Conservation (phyloP, 2,113 vertebrate genomes). For the Bothrops jararaca region DNA sequence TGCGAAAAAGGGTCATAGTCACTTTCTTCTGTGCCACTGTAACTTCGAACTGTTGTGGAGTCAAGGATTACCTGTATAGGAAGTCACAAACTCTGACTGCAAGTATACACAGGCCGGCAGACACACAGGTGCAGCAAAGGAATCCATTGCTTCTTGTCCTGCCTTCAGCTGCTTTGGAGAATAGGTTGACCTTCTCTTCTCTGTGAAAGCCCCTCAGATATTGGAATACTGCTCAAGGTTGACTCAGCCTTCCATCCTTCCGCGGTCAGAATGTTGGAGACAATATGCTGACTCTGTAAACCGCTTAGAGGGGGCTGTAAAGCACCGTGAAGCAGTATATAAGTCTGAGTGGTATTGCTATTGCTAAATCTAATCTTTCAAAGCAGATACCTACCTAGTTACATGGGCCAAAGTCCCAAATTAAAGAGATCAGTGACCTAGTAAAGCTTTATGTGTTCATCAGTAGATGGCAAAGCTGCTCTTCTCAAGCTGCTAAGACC, state of each 20-base stretch:
- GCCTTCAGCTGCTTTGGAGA: background rate
- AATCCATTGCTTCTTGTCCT: background rate
- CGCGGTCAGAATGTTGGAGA: background rate
- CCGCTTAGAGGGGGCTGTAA: background rate
- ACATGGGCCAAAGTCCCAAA: background rate
- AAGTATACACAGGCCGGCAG: too few relatives aligned
- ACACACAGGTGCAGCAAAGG: too few relatives aligned
- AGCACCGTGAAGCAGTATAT: background rate
- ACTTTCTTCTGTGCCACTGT: too few relatives aligned
- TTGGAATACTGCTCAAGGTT: background rate
- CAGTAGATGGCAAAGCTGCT: background rate
- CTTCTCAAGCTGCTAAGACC: constrained; percentile 40
- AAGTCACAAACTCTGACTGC: too few relatives aligned
- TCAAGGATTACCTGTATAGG: too few relatives aligned
- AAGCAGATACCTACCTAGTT: background rate
- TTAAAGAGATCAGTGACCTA: background rate
- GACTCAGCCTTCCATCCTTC: background rate
- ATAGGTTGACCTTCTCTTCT: background rate
- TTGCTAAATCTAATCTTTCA: background rate
- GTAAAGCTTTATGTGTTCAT: background rate
- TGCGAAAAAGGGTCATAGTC: too few relatives aligned
- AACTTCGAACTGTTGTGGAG: too few relatives aligned
- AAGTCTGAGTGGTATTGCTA: background rate
- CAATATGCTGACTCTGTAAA: background rate
- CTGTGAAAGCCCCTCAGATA: background rate